These are phyloP conservation scores for Pemphigus obesinymphae DNA, from an alignment of 1,140 invertebrate species.

Conservation along the genomic window DNA sequence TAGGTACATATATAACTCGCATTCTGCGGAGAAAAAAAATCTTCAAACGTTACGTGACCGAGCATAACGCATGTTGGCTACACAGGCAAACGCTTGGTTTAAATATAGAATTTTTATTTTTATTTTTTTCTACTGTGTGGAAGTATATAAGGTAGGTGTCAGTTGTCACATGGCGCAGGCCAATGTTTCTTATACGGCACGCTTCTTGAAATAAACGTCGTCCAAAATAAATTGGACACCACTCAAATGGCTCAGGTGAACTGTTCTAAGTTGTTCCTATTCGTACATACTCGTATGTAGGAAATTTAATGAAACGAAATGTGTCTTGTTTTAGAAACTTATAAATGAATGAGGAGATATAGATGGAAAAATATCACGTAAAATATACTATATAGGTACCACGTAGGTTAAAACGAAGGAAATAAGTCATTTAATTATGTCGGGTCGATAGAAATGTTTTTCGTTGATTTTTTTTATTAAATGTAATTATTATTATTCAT, in stretches of 20 bases:
- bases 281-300: background rate
- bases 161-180: constrained; percentile 22
- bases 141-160: constrained; percentile 9
- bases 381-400: too few relatives aligned
- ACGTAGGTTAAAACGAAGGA: too few relatives aligned
- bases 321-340: background rate
- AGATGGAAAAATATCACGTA: background rate
- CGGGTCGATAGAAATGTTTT: background rate
- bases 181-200: background rate
- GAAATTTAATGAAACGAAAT: background rate
- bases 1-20: too few relatives aligned
- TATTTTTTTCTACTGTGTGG: background rate
- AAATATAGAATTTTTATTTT: constrained; percentile 15
- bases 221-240: constrained; percentile 24
- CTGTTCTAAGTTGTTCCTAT: background rate
- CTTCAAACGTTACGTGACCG: background rate
- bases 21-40: background rate
- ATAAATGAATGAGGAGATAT: background rate
- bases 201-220: constrained; percentile 23
- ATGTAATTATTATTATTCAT: too few relatives aligned
- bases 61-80: background rate
- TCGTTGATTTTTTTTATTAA: too few relatives aligned
- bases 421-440: background rate
- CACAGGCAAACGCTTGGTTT: background rate
- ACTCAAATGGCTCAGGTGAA: constrained; percentile 16